Evolutionary conservation across 2,113 vertebrate species (phyloP).

Genomic region (Polyodon spathula): DNA sequence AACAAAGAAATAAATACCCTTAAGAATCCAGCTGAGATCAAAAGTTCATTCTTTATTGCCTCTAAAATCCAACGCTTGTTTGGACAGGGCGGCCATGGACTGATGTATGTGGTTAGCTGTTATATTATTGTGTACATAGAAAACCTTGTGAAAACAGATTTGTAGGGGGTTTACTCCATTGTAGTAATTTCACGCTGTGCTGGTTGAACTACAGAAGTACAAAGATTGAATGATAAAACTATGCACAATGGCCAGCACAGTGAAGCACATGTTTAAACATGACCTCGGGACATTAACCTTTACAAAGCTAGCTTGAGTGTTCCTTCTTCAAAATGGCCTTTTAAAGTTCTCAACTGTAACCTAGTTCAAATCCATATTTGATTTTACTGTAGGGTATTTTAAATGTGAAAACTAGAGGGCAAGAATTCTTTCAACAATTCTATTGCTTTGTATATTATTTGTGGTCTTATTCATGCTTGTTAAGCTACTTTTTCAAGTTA

Average conservation of each 20-base stretch:
- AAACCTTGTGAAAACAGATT: constrained; percentile 16
- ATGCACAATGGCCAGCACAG: not conserved
- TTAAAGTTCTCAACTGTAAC: too few relatives aligned
- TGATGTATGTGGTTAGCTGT: not conserved
- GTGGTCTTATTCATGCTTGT: too few relatives aligned
- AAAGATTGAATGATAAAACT: constrained; percentile 10
- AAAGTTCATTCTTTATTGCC: not conserved
- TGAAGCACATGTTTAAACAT: not conserved
- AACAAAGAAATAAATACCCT: not conserved
- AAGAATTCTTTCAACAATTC: too few relatives aligned
- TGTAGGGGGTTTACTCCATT: constrained; percentile 13
- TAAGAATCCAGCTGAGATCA: not conserved
- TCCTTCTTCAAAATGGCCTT: too few relatives aligned
- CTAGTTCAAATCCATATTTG: too few relatives aligned
- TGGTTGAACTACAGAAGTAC: constrained; percentile 2
- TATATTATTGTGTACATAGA: constrained; percentile 4
- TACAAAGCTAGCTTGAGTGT: too few relatives aligned
- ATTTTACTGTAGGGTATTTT: too few relatives aligned
- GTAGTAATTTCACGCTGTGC: constrained; percentile 5
- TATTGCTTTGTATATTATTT: too few relatives aligned
- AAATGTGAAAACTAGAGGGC: too few relatives aligned
- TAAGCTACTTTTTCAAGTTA: too few relatives aligned
- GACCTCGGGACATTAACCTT: not conserved
- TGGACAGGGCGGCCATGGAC: not conserved
- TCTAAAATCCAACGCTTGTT: not conserved